Evolutionary conservation across 2,797 vertebrate genomes (phyloP), one percentile per base, ranked within the genome.

Genomic region (Valencia hispanica): DNA sequence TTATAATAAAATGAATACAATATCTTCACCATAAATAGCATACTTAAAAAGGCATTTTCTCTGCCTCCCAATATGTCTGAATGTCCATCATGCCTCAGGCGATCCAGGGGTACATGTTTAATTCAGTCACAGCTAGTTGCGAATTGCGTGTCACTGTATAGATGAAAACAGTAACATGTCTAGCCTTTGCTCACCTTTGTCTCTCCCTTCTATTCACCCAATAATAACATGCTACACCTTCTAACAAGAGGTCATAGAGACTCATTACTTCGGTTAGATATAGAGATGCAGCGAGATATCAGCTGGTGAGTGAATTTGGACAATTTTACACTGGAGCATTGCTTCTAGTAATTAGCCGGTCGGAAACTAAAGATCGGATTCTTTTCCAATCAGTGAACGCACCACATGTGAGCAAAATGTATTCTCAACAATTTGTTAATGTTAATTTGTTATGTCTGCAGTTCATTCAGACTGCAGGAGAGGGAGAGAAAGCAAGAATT

Each of bases 1-100:
- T 95, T 94, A 95, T 94, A 96, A 95, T 95, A 93, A 93, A 96
- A 96, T 94, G 93, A 96, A 95, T 90, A 91, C 90, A 91, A 94
- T 92, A 93, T 94, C 92, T 89, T 90, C 83, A 74, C 91, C 91
- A 94, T 95, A 94, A 95, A 95, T 94, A 95, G 93, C 86, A 91
- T 93, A 94, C 93, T 95, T 95, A 94, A 95, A 95, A 94, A 92
- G 89, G 86, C 88, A 95, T 96, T 95, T 93, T 91, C 91, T 85
- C 79, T 57, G 85, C 75, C 83, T 86, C 77, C 91, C 91, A 93
- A 93, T 94, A 91, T 86, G 90, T 91, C 91, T 91, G 84, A 82
- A 88, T 91, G 93, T 94, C 94, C 90, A 93, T 94, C 91, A 92
- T n/a, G 82, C 94, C 89, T 83, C 80, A 81, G 90, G 92, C 89